Evolutionary conservation across 2,113 vertebrate species (phyloP), one percentile per base, ranked within the genome.

Genomic region (Nanorana parkeri): DNA sequence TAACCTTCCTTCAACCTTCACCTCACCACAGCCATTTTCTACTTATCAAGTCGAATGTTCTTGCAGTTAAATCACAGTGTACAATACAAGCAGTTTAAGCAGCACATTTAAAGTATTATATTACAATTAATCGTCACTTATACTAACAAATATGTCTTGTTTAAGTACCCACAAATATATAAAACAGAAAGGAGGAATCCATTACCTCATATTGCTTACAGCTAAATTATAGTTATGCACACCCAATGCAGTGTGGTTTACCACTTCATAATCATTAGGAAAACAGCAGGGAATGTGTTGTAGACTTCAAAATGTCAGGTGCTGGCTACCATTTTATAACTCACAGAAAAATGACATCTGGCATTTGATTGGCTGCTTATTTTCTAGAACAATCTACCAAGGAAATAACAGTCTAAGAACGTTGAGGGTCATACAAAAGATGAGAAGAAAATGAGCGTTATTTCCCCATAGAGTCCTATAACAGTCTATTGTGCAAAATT

Each of bases 41-140:
- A 83, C 88, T 91, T 91, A 90, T 87, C 87, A 67, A 86, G 84
- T 77, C 67, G 78, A 84, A 74, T 86, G 71, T 84, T 83, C 72
- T 84, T 75, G 63, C 67, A 68, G 85, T 88, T 78, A 78, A 84
- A 83, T 85, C 81, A 82, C 87, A 83, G 68, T 68, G 86, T 79
- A 85, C 77, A 85, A 68, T 76, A 67, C 84, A 85, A 81, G 85
- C 80, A 85, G 72, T 64, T 65, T 77, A 52, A 77, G 23, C 36
- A 17, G 32, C 56, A 76, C 73, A 76, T 51, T 76, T 76, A 41
- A 76, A 51, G 60, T 64, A 77, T 77, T 77, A 65, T 17, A 52
- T 77, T 64, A 77, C 74, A 77, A 77, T 77, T 77, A 77, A 65
- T 77, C 41, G 32, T 36, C 71, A 60, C 71, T 58, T 58, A 20